Evolutionary conservation across 2,113 vertebrate species (phyloP).

Genomic region (Malurus alboscapulatus): DNA sequence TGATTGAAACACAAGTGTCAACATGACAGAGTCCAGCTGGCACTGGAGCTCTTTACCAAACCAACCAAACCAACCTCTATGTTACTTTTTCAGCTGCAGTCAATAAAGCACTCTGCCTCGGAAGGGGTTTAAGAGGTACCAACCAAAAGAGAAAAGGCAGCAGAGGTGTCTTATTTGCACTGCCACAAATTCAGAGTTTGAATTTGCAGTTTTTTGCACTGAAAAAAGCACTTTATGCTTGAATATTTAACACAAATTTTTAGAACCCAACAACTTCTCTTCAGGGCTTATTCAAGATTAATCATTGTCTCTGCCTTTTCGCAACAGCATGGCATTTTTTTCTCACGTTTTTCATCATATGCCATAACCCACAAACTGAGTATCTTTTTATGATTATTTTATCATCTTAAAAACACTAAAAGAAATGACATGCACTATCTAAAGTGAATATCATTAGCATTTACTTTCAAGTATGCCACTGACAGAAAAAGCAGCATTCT

Average conservation of each 20-base stretch:
- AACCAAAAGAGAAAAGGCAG: neutral
- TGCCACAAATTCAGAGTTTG: neutral
- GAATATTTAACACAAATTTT: neutral
- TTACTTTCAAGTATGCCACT: slow-evolving; percentile 7
- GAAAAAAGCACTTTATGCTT: neutral
- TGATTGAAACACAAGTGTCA: neutral
- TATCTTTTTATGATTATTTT: slow-evolving; percentile 34
- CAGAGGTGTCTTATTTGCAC: neutral
- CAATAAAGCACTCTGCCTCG: neutral
- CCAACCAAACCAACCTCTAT: neutral
- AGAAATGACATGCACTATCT: neutral
- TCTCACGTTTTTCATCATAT: neutral
- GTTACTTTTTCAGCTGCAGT: neutral
- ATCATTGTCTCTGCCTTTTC: neutral
- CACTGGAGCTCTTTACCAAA: neutral
- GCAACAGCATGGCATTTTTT: neutral
- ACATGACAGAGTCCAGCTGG: rapidly evolving
- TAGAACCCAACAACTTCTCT: neutral
- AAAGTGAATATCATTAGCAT: slow-evolving; percentile 8
- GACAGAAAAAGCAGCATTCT: neutral
- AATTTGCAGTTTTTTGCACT: too few species aligned
- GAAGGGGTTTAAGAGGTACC: neutral
- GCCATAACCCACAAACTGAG: neutral
- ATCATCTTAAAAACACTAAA: slow-evolving; percentile 20
- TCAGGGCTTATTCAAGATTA: neutral